These are phyloP conservation scores for Oryzias dopingdopingensis DNA, from an alignment of 2,797 vertebrate species.

Conservation along the genomic window DNA sequence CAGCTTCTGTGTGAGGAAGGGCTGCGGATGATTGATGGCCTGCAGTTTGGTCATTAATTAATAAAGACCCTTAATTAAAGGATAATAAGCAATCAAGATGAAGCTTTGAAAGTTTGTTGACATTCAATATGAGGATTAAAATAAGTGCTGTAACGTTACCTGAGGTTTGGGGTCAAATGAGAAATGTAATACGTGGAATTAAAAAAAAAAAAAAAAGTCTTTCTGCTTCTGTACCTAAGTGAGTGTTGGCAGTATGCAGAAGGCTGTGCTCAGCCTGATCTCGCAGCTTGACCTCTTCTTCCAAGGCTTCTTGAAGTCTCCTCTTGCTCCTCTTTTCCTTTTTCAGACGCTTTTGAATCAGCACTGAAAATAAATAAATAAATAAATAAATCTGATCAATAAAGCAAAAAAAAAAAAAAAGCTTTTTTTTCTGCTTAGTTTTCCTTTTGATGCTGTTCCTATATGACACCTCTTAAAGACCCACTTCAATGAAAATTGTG, in stretches of 20 bases:
- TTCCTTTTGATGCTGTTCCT: no score
- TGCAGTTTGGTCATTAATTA: constrained; percentile 65
- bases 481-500: no score
- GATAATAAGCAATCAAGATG: constrained; percentile 56
- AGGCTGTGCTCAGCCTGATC: constrained; percentile 94
- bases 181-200: constrained; percentile 6
- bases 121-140: constrained; percentile 61
- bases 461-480: no score
- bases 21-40: constrained; percentile 83
- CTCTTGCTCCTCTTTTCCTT: constrained; percentile 96
- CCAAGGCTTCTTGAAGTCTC: constrained; percentile 94
- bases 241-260: constrained; percentile 78
- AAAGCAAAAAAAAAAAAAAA: not conserved
- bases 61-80: constrained; percentile 69
- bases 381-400: not conserved
- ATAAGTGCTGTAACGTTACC: constrained; percentile 4
- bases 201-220: not conserved
- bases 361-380: constrained; percentile 64
- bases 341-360: constrained; percentile 96
- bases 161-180: constrained; percentile 11
- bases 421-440: not conserved
- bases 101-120: constrained; percentile 44
- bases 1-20: constrained; percentile 86
- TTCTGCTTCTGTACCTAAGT: constrained; percentile 52
- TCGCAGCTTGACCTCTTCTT: constrained; percentile 92